phyloP scores from a whole-genome alignment of 2,797 vertebrate species.

The Balearica regulorum region DNA sequence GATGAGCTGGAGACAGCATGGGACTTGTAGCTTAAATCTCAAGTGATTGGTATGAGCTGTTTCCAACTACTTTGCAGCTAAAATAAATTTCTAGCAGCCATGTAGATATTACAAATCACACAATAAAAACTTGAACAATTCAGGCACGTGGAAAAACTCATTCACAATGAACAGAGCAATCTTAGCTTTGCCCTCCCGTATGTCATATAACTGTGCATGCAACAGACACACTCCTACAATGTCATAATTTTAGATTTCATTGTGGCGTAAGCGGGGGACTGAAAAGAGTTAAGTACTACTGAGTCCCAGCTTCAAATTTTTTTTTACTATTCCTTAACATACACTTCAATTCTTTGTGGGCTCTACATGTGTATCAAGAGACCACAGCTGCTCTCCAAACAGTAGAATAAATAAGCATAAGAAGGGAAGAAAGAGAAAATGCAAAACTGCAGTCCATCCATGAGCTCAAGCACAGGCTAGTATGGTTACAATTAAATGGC shows the following conservation, averaged over 20 bases:
- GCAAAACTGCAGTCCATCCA: neutral
- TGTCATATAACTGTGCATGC: rapidly evolving
- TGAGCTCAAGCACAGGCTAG: neutral
- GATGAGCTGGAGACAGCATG: neutral
- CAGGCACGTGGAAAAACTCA: neutral
- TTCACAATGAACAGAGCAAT: neutral
- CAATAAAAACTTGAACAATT: neutral
- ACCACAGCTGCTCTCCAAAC: neutral
- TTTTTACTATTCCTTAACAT: neutral
- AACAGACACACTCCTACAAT: neutral
- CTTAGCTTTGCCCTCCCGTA: neutral
- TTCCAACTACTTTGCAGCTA: neutral
- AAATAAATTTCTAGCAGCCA: neutral
- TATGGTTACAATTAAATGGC: neutral
- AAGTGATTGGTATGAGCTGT: neutral
- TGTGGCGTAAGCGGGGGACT: neutral
- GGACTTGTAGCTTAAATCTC: neutral
- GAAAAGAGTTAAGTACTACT: neutral
- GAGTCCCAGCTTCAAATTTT: neutral
- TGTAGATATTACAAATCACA: neutral
- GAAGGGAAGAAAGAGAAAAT: neutral
- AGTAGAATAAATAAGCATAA: neutral
- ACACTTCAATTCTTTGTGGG: neutral
- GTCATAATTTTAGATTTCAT: neutral
- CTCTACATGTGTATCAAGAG: neutral